Evolutionary conservation across 2,113 vertebrate species (phyloP).

Genomic region (Caretta caretta): DNA sequence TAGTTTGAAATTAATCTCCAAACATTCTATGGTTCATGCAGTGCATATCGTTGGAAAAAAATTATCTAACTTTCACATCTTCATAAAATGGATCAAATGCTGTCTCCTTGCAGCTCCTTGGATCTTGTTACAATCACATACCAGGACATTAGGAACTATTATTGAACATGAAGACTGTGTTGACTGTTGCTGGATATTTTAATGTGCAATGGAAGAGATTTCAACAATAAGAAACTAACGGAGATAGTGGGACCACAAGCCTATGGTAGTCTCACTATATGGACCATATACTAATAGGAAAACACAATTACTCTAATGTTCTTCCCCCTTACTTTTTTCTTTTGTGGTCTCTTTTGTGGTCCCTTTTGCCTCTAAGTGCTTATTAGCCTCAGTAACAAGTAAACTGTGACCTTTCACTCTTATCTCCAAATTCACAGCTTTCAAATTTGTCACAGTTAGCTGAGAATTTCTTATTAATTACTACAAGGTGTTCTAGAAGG

Average conservation of each 20-base stretch:
- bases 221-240: not conserved
- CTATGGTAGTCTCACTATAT: not conserved
- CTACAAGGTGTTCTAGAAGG: not conserved
- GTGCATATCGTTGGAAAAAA: not conserved
- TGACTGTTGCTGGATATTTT: not conserved
- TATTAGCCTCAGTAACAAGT: slow-evolving; percentile 34
- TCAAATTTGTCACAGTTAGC: slow-evolving; percentile 40
- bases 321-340: not conserved
- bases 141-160: not conserved
- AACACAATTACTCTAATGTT: slow-evolving; percentile 43
- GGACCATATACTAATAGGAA: slow-evolving; percentile 23
- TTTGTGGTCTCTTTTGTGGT: not conserved
- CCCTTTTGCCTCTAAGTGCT: slow-evolving; percentile 39
- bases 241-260: not conserved
- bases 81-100: accelerated
- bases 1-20: not conserved
- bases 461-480: slow-evolving; percentile 43
- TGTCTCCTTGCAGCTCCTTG: not conserved
- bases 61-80: not conserved
- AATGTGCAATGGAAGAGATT: not conserved
- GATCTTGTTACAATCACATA: not conserved
- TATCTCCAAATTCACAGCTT: slow-evolving; percentile 61
- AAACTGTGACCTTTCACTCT: slow-evolving; percentile 21
- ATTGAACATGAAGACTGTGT: slow-evolving; percentile 26
- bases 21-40: not conserved